Conservation (phyloP, 2,888 invertebrate species). For the Sisyra terminalis region DNA sequence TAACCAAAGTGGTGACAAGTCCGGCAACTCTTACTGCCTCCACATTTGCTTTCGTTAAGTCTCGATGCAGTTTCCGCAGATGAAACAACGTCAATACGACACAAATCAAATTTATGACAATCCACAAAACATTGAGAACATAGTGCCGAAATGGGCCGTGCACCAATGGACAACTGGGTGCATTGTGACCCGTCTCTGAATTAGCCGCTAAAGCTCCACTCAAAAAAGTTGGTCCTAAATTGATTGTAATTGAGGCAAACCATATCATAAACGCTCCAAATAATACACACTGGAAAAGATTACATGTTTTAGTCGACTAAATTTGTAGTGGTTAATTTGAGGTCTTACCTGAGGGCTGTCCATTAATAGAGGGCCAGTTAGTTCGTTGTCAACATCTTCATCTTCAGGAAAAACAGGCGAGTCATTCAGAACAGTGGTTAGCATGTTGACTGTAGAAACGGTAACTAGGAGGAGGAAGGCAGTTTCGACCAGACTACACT, state of each 20-base stretch:
- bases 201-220: conserved; percentile 71
- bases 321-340: conserved; percentile 7
- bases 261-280: conserved; percentile 88
- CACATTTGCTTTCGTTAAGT: conserved; percentile 68
- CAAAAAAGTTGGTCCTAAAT: conserved; percentile 75
- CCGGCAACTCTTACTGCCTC: conserved; percentile 71
- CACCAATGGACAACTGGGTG: conserved; percentile 71
- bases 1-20: conserved; percentile 67
- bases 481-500: conserved; percentile 75
- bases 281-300: conserved; percentile 53
- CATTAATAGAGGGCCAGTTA: conserved; percentile 55
- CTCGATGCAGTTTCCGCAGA: conserved; percentile 63
- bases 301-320: neutral
- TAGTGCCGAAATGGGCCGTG: conserved; percentile 80
- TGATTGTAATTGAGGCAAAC: conserved; percentile 83
- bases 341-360: conserved; percentile 55
- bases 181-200: conserved; percentile 56
- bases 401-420: conserved; percentile 74
- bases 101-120: conserved; percentile 73
- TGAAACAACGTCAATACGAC: conserved; percentile 70
- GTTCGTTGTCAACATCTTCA: conserved; percentile 48
- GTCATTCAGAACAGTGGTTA: conserved; percentile 72
- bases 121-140: conserved; percentile 82
- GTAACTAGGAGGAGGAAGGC: conserved; percentile 77
- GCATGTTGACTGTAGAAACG: conserved; percentile 80